Evolutionary conservation across 2,888 invertebrate species (phyloP).

Genomic region (Mechanitis messenoides): DNA sequence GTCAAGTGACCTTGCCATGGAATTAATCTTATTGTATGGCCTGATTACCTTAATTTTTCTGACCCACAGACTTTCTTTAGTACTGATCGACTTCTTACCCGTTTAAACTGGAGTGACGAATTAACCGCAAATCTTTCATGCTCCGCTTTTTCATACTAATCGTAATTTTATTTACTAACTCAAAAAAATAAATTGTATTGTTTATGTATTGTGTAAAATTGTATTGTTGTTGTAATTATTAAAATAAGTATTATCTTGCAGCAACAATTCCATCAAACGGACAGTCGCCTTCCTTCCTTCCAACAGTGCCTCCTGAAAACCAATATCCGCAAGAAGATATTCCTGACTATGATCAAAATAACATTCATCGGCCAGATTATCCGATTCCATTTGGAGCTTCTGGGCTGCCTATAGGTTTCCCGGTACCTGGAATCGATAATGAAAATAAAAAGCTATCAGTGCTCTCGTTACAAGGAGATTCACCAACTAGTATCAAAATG

Average conservation of each 20-base stretch:
- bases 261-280: slow-evolving; percentile 42
- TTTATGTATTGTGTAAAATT: not conserved
- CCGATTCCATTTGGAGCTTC: slow-evolving; percentile 38
- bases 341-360: slow-evolving; percentile 54
- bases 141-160: slow-evolving; percentile 21
- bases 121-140: slow-evolving; percentile 22
- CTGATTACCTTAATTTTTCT: slow-evolving; percentile 25
- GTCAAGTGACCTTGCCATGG: slow-evolving; percentile 64
- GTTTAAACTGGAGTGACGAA: slow-evolving; percentile 19
- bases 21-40: slow-evolving; percentile 30
- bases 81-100: slow-evolving; percentile 19
- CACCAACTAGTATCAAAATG: slow-evolving; percentile 86
- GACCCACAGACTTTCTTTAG: slow-evolving; percentile 25
- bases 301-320: slow-evolving; percentile 66
- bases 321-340: slow-evolving; percentile 58
- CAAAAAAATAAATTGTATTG: not conserved
- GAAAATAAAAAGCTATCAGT: slow-evolving; percentile 71
- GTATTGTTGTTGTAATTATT: not conserved
- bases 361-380: slow-evolving; percentile 51
- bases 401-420: slow-evolving; percentile 48
- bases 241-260: slow-evolving; percentile 30
- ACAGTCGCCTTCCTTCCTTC: slow-evolving; percentile 51
- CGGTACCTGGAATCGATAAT: slow-evolving; percentile 50
- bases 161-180: slow-evolving; percentile 10
- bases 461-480: slow-evolving; percentile 82